A percentile compares a stretch with the other conserved stretches of the same genome.
Evolutionary conservation across 2,888 invertebrate genomes (phyloP).

Genomic region (Oligia strigilis): DNA sequence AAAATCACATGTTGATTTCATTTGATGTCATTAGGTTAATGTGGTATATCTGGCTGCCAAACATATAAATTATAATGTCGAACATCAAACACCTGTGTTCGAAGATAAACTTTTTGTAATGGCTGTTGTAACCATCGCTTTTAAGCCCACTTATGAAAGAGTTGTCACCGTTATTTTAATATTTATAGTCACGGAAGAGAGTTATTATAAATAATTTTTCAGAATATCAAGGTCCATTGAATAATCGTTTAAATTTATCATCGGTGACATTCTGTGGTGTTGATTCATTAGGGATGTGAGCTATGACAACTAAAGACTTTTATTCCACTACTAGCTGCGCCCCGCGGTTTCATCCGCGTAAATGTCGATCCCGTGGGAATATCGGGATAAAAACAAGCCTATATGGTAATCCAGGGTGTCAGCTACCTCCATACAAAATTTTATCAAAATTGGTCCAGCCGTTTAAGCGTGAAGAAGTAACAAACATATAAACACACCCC

Average conservation of each 20-base stretch:
- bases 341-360: no score
- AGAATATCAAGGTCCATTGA: constrained; percentile 48
- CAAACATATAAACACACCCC: no score
- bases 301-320: constrained; percentile 34
- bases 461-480: no score
- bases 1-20: constrained; percentile 87
- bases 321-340: background rate
- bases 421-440: no score
- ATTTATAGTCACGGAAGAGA: constrained; percentile 49
- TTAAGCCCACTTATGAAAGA: constrained; percentile 52
- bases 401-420: no score
- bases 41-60: constrained; percentile 58
- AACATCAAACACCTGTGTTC: constrained; percentile 58
- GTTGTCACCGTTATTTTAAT: constrained; percentile 57
- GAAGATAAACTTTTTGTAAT: constrained; percentile 33
- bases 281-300: constrained; percentile 77
- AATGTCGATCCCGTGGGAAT: no score
- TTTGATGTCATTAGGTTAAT: constrained; percentile 73
- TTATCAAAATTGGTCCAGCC: no score
- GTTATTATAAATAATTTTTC: constrained; percentile 54
- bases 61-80: constrained; percentile 56
- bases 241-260: constrained; percentile 60
- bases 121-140: constrained; percentile 5
- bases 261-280: constrained; percentile 61
- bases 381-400: no score